A percentile compares a stretch with the other conserved stretches of the same genome.
Conservation (phyloP, 1,140 invertebrate species). For the Chrysomallon squamiferum region DNA sequence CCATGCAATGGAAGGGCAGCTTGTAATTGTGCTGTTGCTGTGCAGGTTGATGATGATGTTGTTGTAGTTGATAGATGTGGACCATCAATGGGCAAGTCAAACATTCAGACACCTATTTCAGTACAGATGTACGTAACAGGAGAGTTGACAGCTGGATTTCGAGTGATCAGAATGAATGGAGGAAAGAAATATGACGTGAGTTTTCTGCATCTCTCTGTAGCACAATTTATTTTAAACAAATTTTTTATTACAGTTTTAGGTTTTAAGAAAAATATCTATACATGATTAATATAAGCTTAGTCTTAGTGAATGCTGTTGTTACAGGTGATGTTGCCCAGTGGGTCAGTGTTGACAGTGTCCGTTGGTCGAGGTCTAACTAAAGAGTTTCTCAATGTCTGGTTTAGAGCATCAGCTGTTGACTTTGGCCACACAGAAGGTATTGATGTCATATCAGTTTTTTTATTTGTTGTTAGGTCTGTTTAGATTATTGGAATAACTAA, state of each 20-base stretch:
- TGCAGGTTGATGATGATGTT: constrained; percentile 3
- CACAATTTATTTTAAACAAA: too few relatives aligned
- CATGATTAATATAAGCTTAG: too few relatives aligned
- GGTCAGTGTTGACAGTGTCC: not conserved
- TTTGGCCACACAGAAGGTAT: constrained; percentile 33
- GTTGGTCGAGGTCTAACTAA: constrained; percentile 23
- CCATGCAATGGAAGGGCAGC: not conserved
- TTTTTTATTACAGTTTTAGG: too few relatives aligned
- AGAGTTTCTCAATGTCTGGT: constrained; percentile 46
- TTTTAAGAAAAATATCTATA: too few relatives aligned
- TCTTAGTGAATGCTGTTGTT: not conserved
- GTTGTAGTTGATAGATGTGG: not conserved
- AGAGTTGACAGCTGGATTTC: not conserved
- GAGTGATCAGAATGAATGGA: not conserved
- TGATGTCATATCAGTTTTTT: too few relatives aligned
- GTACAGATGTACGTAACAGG: not conserved
- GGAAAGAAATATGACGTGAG: constrained; percentile 3
- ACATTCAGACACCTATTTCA: not conserved
- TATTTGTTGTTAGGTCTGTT: constrained; percentile 45
- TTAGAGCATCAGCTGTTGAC: constrained; percentile 42
- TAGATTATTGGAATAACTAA: constrained; percentile 48
- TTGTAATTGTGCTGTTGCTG: not conserved
- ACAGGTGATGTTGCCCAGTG: not conserved
- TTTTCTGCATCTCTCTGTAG: too few relatives aligned
- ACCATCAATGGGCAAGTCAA: not conserved